Base-by-base conservation (phyloP, 2,797 vertebrate species). In the Graptemys geographica region DNA sequence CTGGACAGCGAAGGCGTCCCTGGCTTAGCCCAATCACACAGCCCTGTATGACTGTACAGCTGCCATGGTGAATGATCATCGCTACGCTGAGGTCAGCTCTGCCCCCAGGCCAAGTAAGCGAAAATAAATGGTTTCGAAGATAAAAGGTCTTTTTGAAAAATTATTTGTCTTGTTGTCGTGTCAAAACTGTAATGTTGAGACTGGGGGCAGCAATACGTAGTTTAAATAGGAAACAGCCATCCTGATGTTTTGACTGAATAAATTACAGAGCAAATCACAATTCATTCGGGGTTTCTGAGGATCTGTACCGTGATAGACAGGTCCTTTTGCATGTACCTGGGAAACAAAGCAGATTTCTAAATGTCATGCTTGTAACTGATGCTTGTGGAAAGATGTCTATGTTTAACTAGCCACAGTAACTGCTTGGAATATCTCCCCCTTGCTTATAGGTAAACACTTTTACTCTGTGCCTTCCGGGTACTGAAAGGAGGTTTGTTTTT, bases 61-160 rank as follows among this genome's bases (percentile, higher is more conserved):
- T 98, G 98, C 97, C 97, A 93, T 8, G 88, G 96, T 95, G 69
- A 96, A 27, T 92, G 97, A 98, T 96, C 97, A 59, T 91, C 92
- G 92, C 90, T 80, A 8, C 83, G 13, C 90, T 37, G 97, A 97
- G 98, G 98, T 98, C 98, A 98, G 96, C 93, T 93, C 97, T 98
- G 97, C 97, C 98, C 97, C 25, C 76, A 52, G 98, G 98, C 98
- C 90, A 95, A 94, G 92, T 96, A 95, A 96, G 96, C 93, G 98
- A 97, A 98, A 98, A 98, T 98, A 98, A 98, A 98, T 98, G 98
- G 97, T 96, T 95, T 91, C 94, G 97, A 94, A 97, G 98, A 98
- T 98, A 98, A 98, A 97, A 97, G 98, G 97, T 97, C 96, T 96
- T 97, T 96, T 86, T 31, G 96, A 98, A 97, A 97, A 95, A 97